Percentiles rank a stretch among this genome's conserved stretches.
Evolutionary conservation across 2,888 invertebrate genomes (phyloP).

Genomic region (Lasioglossum morio): DNA sequence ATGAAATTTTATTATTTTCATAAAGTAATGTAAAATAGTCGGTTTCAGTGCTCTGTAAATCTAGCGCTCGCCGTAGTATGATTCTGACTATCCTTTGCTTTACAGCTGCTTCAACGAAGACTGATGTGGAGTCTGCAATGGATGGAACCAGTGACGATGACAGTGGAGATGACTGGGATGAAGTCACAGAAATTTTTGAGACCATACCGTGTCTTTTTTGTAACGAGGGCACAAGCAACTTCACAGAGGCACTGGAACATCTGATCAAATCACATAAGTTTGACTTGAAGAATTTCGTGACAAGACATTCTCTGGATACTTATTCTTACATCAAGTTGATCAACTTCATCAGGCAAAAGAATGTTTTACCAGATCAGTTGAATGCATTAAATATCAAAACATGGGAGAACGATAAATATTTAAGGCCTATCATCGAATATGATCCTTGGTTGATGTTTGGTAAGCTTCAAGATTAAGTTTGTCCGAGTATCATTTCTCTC

Average conservation of each 20-base stretch:
- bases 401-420: constrained; percentile 92
- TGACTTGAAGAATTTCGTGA: constrained; percentile 88
- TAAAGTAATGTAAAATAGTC: background rate
- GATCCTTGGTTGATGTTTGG: constrained; percentile 95
- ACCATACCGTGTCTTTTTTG: constrained; percentile 91
- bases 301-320: constrained; percentile 91
- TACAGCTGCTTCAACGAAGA: constrained; percentile 32
- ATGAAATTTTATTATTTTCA: background rate
- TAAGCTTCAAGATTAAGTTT: constrained; percentile 77
- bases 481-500: background rate
- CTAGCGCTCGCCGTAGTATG: background rate
- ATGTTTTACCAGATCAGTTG: constrained; percentile 87
- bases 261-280: constrained; percentile 89
- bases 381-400: constrained; percentile 85
- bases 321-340: constrained; percentile 93
- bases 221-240: constrained; percentile 86
- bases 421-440: constrained; percentile 90
- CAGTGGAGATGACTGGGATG: constrained; percentile 86
- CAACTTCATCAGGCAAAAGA: constrained; percentile 90
- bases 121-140: constrained; percentile 62
- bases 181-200: constrained; percentile 85
- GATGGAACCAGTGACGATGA: constrained; percentile 76
- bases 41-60: background rate
- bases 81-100: background rate
- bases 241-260: constrained; percentile 89